Percentiles rank a stretch among this genome's conserved stretches.
These are phyloP conservation scores for Propithecus coquereli DNA, from an alignment of 2,113 vertebrate genomes.

Conservation along the genomic window DNA sequence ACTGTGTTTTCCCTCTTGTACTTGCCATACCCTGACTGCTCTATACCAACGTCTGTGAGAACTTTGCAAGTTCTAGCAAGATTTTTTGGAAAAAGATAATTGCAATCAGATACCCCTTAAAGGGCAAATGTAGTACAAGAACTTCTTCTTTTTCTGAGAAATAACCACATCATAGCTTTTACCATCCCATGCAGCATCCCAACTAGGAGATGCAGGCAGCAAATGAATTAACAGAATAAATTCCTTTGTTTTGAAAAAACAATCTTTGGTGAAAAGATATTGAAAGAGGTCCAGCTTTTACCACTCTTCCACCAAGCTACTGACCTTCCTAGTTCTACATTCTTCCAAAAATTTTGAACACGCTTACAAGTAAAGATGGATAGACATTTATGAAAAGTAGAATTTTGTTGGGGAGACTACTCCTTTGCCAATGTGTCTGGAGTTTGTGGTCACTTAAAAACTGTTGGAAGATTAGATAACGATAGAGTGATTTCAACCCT, in stretches of 20 bases:
- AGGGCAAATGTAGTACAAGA: not conserved
- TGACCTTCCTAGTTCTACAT: not conserved
- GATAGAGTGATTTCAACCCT: not conserved
- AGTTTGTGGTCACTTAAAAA: conserved; percentile 1
- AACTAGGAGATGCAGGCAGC: not conserved
- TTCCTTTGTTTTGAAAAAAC: not conserved
- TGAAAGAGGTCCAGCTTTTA: not conserved
- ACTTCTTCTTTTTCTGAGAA: not conserved
- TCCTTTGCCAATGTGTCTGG: not conserved
- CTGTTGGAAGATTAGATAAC: not conserved
- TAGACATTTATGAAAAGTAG: not conserved
- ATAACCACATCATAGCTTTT: not conserved
- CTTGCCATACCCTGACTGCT: conserved; percentile 20
- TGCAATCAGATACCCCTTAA: conserved; percentile 14
- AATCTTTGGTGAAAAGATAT: not conserved
- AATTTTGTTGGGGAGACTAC: not conserved
- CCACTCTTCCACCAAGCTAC: not conserved
- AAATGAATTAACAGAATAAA: not conserved
- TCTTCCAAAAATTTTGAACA: not conserved
- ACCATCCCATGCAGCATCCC: not conserved
- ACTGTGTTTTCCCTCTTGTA: not conserved
- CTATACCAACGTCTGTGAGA: conserved; percentile 11
- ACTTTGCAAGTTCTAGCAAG: conserved; percentile 52
- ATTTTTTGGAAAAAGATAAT: conserved; percentile 28
- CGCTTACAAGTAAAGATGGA: not conserved